phyloP scores from a whole-genome alignment of 2,797 vertebrate genomes.

The Babyrousa celebensis region DNA sequence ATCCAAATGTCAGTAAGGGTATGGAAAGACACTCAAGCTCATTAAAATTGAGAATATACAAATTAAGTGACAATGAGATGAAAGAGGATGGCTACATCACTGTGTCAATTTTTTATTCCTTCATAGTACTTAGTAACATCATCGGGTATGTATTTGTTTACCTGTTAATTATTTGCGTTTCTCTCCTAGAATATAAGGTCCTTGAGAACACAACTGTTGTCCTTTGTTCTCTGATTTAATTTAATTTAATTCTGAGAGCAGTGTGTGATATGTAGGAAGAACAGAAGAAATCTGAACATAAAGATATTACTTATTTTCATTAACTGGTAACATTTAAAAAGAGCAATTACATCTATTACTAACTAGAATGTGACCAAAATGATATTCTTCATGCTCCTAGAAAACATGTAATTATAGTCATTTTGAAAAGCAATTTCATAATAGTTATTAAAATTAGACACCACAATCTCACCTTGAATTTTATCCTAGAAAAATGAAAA shows the following conservation, averaged over 20 bases:
- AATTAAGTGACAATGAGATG: neutral
- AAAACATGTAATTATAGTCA: neutral
- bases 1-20: slow-evolving; percentile 3
- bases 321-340: neutral
- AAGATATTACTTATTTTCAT: neutral
- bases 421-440: slow-evolving; percentile 47
- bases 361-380: neutral
- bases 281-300: neutral
- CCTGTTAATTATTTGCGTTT: neutral
- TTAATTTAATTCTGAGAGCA: neutral
- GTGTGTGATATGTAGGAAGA: neutral
- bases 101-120: neutral
- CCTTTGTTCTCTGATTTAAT: neutral
- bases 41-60: neutral
- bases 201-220: neutral
- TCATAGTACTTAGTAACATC: neutral
- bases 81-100: neutral
- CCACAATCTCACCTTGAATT: neutral
- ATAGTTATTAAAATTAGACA: neutral
- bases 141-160: neutral
- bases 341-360: neutral
- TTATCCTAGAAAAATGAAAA: slow-evolving; percentile 13
- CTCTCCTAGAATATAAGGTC: neutral
- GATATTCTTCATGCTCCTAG: neutral
- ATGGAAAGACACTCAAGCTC: neutral